Conservation (phyloP, 2,888 invertebrate genomes). For the Cephus runcator region DNA sequence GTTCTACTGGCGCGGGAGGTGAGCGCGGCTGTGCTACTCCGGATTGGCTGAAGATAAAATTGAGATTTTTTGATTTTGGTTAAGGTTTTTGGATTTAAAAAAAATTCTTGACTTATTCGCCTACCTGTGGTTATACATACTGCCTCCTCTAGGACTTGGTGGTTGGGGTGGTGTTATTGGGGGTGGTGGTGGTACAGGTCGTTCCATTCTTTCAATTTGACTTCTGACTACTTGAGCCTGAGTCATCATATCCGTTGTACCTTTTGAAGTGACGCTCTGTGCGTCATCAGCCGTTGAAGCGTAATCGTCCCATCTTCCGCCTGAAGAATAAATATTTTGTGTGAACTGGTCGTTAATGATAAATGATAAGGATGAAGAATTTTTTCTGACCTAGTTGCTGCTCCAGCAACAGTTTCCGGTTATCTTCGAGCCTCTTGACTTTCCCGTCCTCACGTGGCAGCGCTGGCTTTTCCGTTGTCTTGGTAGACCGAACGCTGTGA, state of each 20-base stretch:
- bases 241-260: slow-evolving; percentile 64
- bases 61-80: neutral
- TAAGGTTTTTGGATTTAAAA: neutral
- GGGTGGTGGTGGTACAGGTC: slow-evolving; percentile 68
- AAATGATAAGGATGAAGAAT: neutral
- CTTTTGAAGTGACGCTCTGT: slow-evolving; percentile 62
- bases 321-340: slow-evolving; percentile 28
- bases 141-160: slow-evolving; percentile 65
- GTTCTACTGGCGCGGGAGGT: slow-evolving; percentile 76
- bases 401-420: slow-evolving; percentile 85
- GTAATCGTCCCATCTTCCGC: slow-evolving; percentile 63
- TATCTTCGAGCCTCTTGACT: slow-evolving; percentile 85
- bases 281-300: slow-evolving; percentile 61
- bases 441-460: slow-evolving; percentile 71
- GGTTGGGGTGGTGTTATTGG: slow-evolving; percentile 68
- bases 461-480: slow-evolving; percentile 76
- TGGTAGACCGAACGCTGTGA: slow-evolving; percentile 84
- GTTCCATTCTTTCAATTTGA: slow-evolving; percentile 73
- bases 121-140: slow-evolving; percentile 66
- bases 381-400: slow-evolving; percentile 76
- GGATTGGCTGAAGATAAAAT: slow-evolving; percentile 55
- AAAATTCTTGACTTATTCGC: neutral
- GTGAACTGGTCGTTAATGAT: neutral
- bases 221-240: slow-evolving; percentile 65
- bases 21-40: slow-evolving; percentile 71